Base-by-base conservation (phyloP, 2,797 vertebrate genomes). In the Taenioides sp. region DNA sequence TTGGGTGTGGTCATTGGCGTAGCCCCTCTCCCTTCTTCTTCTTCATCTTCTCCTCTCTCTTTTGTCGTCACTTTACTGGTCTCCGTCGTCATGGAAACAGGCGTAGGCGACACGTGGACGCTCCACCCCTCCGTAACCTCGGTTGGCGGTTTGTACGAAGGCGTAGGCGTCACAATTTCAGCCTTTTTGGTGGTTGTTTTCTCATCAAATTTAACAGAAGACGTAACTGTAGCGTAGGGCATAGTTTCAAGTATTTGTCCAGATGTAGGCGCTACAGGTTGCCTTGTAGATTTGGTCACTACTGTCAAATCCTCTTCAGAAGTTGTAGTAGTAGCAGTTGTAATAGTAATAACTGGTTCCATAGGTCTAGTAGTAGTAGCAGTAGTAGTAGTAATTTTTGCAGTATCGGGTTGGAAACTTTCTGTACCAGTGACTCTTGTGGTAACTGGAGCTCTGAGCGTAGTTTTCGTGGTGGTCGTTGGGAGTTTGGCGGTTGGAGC, bases 351-450 rank as follows among this genome's bases (percentile, higher is more conserved):
- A 23, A 18, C 16, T 2, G n/a, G 14, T 68, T 2, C 16, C 2
- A 22, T 20, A n/a, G 17, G 9, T 12, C 16, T 31, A 17, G 25
- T 9, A 17, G 23, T 50, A 9, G 43, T 81, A 9, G 77, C 54
- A n/a, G 18, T 0, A 34, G 75, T 34, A 1, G 82, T 72, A 3
- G 79, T 84, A 11, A 84, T 78, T 61, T 67, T 80, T 1, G 78
- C 16, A 2, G 85, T 81, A 37, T 67, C 12, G 1, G 85, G 85
- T 25, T 75, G 72, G 34, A 55, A 0, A 3, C 85, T 79, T 43
- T 73, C 73, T 83, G 7, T 84, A 79, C 3, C 65, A 0, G 89
- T 83, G 27, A 87, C 80, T 73, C 76, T 79, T 1, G 88, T 79
- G 11, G 87, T 85, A 11, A 75, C 72, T 0, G 86, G 80, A 67